phyloP scores from a whole-genome alignment of 2,888 invertebrate species.

The Drosophila prolongata region DNA sequence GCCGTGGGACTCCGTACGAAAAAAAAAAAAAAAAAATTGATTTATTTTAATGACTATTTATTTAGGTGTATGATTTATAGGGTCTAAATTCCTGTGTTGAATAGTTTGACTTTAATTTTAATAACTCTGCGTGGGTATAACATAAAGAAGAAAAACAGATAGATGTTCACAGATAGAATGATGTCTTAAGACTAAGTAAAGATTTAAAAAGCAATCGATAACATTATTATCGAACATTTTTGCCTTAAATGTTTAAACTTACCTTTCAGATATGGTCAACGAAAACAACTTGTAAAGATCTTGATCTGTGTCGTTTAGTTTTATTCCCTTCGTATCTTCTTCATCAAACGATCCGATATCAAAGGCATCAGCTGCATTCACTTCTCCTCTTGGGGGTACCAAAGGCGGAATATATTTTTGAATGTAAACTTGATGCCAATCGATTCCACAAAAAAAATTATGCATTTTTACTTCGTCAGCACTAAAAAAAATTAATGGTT shows the following conservation, averaged over 20 bases:
- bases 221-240: not conserved
- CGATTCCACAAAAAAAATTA: slow-evolving; percentile 98
- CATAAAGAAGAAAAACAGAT: no score
- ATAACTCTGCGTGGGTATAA: no score
- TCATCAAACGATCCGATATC: slow-evolving; percentile 99
- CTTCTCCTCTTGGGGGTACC: slow-evolving; percentile 99
- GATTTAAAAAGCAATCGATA: no score
- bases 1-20: no score
- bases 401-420: slow-evolving; percentile 99
- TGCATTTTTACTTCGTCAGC: slow-evolving; percentile 99
- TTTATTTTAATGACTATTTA: no score
- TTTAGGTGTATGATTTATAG: no score
- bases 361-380: slow-evolving; percentile 99
- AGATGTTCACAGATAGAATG: no score
- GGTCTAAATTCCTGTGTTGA: no score
- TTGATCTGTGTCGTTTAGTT: slow-evolving; percentile 98
- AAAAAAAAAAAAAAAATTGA: no score
- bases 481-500: slow-evolving; percentile 85
- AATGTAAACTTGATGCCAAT: slow-evolving; percentile 99
- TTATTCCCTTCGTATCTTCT: slow-evolving; percentile 99
- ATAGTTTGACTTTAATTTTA: no score
- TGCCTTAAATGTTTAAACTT: slow-evolving; percentile 12
- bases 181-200: no score
- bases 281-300: slow-evolving; percentile 99
- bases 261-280: slow-evolving; percentile 97